These are phyloP conservation scores for Tonatia bakeri DNA, from an alignment of 2,113 vertebrate genomes.

Conservation along the genomic window DNA sequence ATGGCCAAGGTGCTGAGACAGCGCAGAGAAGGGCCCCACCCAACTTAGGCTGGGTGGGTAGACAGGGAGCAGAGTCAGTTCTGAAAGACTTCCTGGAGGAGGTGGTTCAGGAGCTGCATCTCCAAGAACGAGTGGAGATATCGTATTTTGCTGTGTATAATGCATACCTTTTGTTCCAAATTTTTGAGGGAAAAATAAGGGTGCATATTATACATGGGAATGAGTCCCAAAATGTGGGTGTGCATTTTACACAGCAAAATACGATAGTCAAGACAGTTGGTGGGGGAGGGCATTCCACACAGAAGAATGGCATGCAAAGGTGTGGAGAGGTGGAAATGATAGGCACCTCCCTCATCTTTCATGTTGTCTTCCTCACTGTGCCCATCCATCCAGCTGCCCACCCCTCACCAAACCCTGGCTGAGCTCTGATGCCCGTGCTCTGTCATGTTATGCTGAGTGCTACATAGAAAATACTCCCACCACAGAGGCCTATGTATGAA, in stretches of 20 bases:
- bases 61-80: not conserved
- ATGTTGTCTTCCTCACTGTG: not conserved
- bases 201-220: no score
- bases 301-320: not conserved
- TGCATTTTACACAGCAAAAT: no score
- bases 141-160: no score
- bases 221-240: no score
- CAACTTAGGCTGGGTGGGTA: not conserved
- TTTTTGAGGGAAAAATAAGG: no score
- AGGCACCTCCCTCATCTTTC: not conserved
- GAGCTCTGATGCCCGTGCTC: not conserved
- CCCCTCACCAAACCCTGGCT: not conserved
- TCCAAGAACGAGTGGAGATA: not conserved
- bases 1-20: not conserved
- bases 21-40: not conserved
- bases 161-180: no score
- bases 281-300: not conserved
- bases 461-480: not conserved
- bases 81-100: not conserved
- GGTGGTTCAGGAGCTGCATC: not conserved
- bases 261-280: not conserved
- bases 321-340: not conserved
- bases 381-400: rapidly evolving
- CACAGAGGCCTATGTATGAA: not conserved
- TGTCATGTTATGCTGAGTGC: not conserved